Evolutionary conservation across 2,113 vertebrate species (phyloP).

Genomic region (Zosterops hypoxanthus): DNA sequence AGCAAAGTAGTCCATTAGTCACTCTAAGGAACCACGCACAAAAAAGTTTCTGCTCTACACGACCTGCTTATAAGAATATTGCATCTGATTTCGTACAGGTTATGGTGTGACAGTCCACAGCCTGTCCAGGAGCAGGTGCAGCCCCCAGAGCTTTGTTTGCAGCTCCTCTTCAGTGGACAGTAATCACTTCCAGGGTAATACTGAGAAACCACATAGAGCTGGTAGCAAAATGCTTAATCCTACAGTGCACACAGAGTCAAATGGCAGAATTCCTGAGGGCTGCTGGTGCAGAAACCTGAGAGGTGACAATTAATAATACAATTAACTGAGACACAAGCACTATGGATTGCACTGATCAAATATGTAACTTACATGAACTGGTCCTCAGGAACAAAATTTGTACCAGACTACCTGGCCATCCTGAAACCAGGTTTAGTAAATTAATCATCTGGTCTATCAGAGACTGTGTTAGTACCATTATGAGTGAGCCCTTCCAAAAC

Average conservation of each 20-base stretch:
- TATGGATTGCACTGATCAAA: background rate
- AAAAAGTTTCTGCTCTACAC: fast-evolving
- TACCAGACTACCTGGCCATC: background rate
- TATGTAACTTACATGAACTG: fast-evolving
- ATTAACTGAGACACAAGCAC: background rate
- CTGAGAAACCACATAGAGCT: background rate
- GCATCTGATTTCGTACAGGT: fast-evolving
- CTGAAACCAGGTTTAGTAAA: background rate
- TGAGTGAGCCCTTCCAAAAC: background rate
- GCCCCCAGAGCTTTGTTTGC: background rate
- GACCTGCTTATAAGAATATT: background rate
- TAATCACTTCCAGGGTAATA: background rate
- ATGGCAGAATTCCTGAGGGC: background rate
- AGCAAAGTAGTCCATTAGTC: background rate
- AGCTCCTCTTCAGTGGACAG: background rate
- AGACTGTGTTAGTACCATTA: background rate
- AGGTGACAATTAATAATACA: background rate
- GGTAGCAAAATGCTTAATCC: background rate
- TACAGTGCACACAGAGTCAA: background rate
- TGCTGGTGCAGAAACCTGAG: background rate
- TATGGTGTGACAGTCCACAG: background rate
- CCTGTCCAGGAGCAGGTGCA: fast-evolving
- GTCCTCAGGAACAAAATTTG: background rate
- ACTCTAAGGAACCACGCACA: background rate
- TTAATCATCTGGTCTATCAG: background rate